These are phyloP conservation scores for Chelonus insularis DNA, from an alignment of 1,140 invertebrate genomes.

Conservation along the genomic window DNA sequence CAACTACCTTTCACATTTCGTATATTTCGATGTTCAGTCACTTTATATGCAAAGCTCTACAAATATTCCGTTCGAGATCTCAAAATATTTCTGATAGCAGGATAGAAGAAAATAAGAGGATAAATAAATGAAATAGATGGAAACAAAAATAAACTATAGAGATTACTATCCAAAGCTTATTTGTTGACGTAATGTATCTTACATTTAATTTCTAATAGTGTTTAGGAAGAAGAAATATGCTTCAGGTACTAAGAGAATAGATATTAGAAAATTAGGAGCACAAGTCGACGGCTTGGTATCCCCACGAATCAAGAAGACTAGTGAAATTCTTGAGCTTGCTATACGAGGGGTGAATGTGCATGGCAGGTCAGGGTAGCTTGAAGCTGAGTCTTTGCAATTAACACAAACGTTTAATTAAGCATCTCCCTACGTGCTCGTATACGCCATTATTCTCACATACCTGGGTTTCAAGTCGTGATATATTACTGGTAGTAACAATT, in stretches of 20 bases:
- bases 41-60: constrained; percentile 15
- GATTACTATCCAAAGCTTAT: background rate
- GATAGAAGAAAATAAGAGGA: background rate
- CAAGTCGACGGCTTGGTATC: constrained; percentile 5
- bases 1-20: constrained; percentile 5
- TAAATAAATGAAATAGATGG: background rate
- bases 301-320: constrained; percentile 24
- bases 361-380: constrained; percentile 39
- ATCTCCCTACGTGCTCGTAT: constrained; percentile 42
- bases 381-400: constrained; percentile 52
- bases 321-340: constrained; percentile 19
- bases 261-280: constrained; percentile 16
- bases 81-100: constrained; percentile 1
- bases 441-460: constrained; percentile 52
- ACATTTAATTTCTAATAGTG: background rate
- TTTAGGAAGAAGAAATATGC: constrained; percentile 14
- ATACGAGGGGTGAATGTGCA: constrained; percentile 31
- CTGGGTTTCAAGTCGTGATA: constrained; percentile 40
- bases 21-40: constrained; percentile 5
- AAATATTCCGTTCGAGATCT: constrained; percentile 10
- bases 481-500: constrained; percentile 52
- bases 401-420: constrained; percentile 55
- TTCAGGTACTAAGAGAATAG: constrained; percentile 1
- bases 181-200: background rate
- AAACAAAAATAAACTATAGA: background rate